Conservation (phyloP, 1,140 invertebrate species). For the Agraylea sexmaculata region DNA sequence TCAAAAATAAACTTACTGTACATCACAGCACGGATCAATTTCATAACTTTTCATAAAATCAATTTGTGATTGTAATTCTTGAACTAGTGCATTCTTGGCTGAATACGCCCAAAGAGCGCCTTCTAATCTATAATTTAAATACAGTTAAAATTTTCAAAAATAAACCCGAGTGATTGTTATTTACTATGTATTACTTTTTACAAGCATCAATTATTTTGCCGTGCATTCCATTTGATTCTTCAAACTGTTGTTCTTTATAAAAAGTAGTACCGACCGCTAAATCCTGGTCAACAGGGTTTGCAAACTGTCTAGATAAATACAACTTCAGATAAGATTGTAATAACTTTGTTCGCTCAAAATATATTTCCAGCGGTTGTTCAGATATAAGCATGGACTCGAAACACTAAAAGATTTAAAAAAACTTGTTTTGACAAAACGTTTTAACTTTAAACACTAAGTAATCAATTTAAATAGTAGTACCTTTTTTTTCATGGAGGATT, state of each 20-base stretch:
- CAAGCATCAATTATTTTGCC: not conserved
- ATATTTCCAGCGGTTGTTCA: constrained; percentile 1
- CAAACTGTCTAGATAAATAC: constrained; percentile 1
- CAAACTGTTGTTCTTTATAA: not conserved
- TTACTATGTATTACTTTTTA: constrained; percentile 6
- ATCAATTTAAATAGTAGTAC: no score
- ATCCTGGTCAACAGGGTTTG: not conserved
- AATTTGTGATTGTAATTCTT: no score
- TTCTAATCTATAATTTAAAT: no score
- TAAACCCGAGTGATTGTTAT: no score
- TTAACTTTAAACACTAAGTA: no score
- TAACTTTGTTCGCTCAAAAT: constrained; percentile 7
- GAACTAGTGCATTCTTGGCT: no score
- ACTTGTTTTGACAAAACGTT: no score
- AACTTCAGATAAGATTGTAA: constrained; percentile 2
- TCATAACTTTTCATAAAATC: no score
- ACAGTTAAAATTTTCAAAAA: no score
- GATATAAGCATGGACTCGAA: not conserved
- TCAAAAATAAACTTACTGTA: no score
- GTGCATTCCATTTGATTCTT: not conserved
- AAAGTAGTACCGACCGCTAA: not conserved
- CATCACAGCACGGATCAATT: no score
- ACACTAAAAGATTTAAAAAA: not conserved
- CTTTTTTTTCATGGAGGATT: not conserved
- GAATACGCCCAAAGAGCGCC: no score